Evolutionary conservation across 2,888 invertebrate genomes (phyloP).

Genomic region (Drosophila yooni): DNA sequence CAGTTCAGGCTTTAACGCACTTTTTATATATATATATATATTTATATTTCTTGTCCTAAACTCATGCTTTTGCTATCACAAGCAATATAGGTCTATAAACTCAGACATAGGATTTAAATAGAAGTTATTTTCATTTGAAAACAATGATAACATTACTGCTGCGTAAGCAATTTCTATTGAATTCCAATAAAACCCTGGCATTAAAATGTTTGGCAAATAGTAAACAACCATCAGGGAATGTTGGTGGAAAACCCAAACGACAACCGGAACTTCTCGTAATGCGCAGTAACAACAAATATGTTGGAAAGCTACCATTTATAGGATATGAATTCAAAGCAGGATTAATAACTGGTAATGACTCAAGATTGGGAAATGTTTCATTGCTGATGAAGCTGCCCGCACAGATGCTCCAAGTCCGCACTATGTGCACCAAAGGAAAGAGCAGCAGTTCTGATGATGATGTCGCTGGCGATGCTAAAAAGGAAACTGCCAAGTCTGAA

Average conservation of each 20-base stretch:
- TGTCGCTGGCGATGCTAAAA: not conserved
- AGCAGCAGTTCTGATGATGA: not conserved
- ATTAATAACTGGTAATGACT: not conserved
- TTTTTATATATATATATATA: not conserved
- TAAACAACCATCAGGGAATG: not conserved
- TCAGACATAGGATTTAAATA: conserved; percentile 1
- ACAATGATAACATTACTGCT: conserved; percentile 49
- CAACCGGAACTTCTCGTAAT: not conserved
- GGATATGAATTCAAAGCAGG: not conserved
- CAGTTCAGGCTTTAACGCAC: not conserved
- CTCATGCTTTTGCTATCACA: conserved; percentile 22
- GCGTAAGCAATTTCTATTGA: conserved; percentile 30
- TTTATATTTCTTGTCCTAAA: not conserved
- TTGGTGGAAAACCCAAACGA: not conserved
- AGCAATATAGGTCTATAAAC: conserved; percentile 1
- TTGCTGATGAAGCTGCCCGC: conserved; percentile 2
- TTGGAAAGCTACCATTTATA: not conserved
- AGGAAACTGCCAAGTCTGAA: not conserved
- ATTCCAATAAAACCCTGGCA: conserved; percentile 18
- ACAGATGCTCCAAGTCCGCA: not conserved
- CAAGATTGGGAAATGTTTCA: not conserved
- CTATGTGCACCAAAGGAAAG: conserved; percentile 10
- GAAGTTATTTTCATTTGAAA: not conserved
- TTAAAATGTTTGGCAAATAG: conserved; percentile 3
- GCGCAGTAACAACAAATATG: not conserved